These are phyloP conservation scores for Dascillus cervinus DNA, from an alignment of 2,888 invertebrate species.

Conservation along the genomic window DNA sequence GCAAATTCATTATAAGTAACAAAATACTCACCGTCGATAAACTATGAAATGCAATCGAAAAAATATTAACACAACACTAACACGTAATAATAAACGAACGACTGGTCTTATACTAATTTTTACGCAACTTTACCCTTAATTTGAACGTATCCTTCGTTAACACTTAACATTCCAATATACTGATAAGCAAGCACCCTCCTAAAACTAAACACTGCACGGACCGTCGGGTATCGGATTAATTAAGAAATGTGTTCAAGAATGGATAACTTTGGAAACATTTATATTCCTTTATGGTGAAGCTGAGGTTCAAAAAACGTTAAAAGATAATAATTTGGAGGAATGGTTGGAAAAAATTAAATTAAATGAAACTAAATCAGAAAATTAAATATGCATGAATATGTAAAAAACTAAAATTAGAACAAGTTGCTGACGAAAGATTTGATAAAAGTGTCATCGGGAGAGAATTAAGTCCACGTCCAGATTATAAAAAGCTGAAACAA, in stretches of 20 bases:
- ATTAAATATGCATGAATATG: conserved; percentile 54
- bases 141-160: too few species aligned
- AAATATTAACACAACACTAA: too few species aligned
- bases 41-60: too few species aligned
- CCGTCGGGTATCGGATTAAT: too few species aligned
- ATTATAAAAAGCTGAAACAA: conserved; percentile 53
- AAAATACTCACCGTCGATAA: too few species aligned
- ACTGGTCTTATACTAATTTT: too few species aligned
- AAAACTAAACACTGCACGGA: too few species aligned
- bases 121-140: too few species aligned
- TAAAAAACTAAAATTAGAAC: conserved; percentile 53
- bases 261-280: conserved; percentile 62
- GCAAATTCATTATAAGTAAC: too few species aligned
- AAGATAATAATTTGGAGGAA: conserved; percentile 49
- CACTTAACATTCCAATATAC: too few species aligned
- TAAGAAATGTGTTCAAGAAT: conserved; percentile 55
- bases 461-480: conserved; percentile 49
- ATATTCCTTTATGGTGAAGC: conserved; percentile 55
- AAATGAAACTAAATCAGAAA: conserved; percentile 29
- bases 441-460: conserved; percentile 39
- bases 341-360: conserved; percentile 44
- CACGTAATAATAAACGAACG: too few species aligned
- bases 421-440: conserved; percentile 53
- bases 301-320: conserved; percentile 49
- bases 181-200: too few species aligned